Evolutionary conservation across 2,113 vertebrate species (phyloP), one percentile per base, ranked within the genome.

Genomic region (Xiphophorus couchianus): DNA sequence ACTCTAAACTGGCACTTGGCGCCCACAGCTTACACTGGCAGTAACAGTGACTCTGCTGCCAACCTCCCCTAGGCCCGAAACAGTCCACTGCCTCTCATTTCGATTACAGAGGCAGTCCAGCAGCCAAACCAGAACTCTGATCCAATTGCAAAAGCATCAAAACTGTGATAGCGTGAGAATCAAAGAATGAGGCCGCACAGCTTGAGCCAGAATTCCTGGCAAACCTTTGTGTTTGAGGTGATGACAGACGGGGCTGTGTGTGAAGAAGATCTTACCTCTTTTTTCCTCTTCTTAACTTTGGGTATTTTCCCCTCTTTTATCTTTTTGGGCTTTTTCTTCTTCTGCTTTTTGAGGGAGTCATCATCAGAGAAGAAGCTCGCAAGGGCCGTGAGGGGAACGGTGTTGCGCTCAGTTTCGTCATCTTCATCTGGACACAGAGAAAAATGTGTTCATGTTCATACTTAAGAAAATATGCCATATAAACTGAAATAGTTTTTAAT

Each of bases 261-360:
- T 60, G 77, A 81, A 79, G 64, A 69, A 63, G 70, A 74, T 17
- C 86, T 87, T 54, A 28, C 95, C 95, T 97, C 96, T 95, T 97
- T 96, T 91, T 95, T 97, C 93, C 95, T 96, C 87, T 95, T 96
- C 86, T 95, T 95, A 67, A 95, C 91, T 93, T 96, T 96, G 74
- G 93, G 90, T 76, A 92, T 85, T 80, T 96, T 97, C 73, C 92
- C 91, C 37, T 97, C 96, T 89, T 96, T 96, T 82, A 93, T 93
- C 90, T 96, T 97, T 92, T 95, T 95, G 42, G 94, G 81, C 84
- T 97, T 97, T 91, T 96, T 96, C 90, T 95, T 96, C 88, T 96
- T 95, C 67, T 94, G 94, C 51, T 93, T 90, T 60, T 93, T 90
- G 1, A 96, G 86, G 10, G 93, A 93, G 30, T 96, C 95, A 14